These are phyloP conservation scores for Darwinula stevensoni DNA, from an alignment of 2,888 invertebrate genomes.

Conservation along the genomic window DNA sequence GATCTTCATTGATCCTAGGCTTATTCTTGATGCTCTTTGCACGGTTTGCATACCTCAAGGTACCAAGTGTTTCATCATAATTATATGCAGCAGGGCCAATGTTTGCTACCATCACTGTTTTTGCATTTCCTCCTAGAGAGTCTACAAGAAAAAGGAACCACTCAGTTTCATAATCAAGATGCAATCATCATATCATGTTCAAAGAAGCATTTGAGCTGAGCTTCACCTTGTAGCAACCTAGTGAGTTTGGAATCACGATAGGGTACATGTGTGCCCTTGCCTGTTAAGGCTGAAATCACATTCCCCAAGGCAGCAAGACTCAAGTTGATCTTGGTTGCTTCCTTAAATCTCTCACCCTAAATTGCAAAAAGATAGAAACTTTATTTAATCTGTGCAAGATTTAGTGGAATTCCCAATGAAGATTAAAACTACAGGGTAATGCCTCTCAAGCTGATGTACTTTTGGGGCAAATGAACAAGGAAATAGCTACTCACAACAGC, in stretches of 20 bases:
- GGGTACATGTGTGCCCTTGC: constrained; percentile 69
- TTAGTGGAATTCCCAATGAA: constrained; percentile 6
- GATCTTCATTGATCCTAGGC: constrained; percentile 94
- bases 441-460: too few relatives aligned
- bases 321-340: constrained; percentile 89
- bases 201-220: too few relatives aligned
- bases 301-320: constrained; percentile 90
- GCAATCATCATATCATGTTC: too few relatives aligned
- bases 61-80: constrained; percentile 87
- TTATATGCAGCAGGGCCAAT: constrained; percentile 93
- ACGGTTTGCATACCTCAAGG: constrained; percentile 78
- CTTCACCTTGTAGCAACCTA: constrained; percentile 50
- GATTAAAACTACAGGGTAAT: neutral
- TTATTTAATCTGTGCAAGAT: constrained; percentile 1
- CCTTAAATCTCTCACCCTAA: constrained; percentile 57
- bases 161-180: too few relatives aligned
- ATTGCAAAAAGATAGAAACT: too few relatives aligned
- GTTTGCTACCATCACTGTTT: constrained; percentile 97
- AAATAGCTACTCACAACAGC: constrained; percentile 30
- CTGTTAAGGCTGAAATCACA: constrained; percentile 88
- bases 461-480: too few relatives aligned
- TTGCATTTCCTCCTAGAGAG: constrained; percentile 91
- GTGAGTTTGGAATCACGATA: constrained; percentile 94
- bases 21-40: constrained; percentile 98
- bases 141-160: constrained; percentile 22